Evolutionary conservation across 2,888 invertebrate species (phyloP).

Genomic region (Alsophila aescularia): DNA sequence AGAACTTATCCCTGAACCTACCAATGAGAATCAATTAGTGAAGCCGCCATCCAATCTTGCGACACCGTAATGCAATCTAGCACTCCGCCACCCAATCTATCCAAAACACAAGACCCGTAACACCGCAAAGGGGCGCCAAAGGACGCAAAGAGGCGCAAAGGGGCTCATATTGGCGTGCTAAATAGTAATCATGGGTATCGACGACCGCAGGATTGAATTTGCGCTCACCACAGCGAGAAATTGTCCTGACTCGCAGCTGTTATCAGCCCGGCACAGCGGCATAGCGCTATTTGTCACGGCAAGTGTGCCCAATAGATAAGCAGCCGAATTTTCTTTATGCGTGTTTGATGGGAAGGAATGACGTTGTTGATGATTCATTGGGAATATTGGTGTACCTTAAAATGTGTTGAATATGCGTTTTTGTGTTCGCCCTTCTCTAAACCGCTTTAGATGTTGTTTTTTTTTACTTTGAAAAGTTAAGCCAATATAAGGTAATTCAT

Average conservation of each 20-base stretch:
- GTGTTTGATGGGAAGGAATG: conserved; percentile 26
- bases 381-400: not conserved
- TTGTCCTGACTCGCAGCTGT: conserved; percentile 77
- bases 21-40: no score
- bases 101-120: conserved; percentile 16
- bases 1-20: no score
- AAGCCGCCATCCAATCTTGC: not conserved
- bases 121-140: conserved; percentile 8
- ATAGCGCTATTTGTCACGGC: conserved; percentile 45
- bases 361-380: conserved; percentile 12
- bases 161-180: conserved; percentile 46
- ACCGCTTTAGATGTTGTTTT: no score
- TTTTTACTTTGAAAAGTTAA: no score
- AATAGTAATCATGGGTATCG: conserved; percentile 67
- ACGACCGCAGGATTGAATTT: conserved; percentile 73
- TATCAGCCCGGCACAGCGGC: conserved; percentile 51
- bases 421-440: no score
- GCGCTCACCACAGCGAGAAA: conserved; percentile 80
- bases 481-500: no score
- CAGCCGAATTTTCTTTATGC: conserved; percentile 45
- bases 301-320: conserved; percentile 44
- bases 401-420: no score
- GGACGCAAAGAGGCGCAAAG: conserved; percentile 19
- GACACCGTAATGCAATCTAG: conserved; percentile 3
- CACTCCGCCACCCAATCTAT: conserved; percentile 7